Conservation (phyloP, 1,140 invertebrate species). For the Thalassaphorura encarpata region DNA sequence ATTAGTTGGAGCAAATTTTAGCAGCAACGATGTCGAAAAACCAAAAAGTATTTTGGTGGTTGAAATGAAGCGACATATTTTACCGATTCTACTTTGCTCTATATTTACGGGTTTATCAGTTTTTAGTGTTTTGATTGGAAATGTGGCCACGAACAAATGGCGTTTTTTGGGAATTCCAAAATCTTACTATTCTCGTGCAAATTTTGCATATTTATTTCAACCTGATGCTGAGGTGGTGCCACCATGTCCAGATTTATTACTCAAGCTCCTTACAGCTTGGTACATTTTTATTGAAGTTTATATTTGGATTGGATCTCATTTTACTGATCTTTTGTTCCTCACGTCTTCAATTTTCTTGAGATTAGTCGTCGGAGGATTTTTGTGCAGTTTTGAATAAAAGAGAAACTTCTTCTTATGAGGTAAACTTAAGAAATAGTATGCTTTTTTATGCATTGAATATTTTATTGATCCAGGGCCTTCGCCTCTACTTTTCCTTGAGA, state of each 20-base stretch:
- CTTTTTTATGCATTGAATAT: too few relatives aligned
- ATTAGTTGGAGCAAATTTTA: background rate
- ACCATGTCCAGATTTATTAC: background rate
- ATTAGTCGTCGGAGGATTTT: slow-evolving; percentile 1
- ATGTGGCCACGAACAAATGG: slow-evolving; percentile 8
- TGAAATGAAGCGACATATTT: background rate
- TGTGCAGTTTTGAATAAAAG: too few relatives aligned
- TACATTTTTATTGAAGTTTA: slow-evolving; percentile 9
- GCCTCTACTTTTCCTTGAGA: slow-evolving; percentile 2
- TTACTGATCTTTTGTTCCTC: slow-evolving; percentile 6
- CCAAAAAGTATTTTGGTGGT: background rate
- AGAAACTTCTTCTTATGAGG: too few relatives aligned
- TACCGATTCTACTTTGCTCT: background rate
- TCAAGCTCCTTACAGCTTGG: background rate
- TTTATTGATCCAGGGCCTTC: background rate
- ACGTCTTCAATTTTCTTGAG: background rate
- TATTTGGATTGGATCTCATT: slow-evolving; percentile 9
- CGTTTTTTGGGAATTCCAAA: background rate
- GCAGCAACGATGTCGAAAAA: background rate
- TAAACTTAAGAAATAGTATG: too few relatives aligned
- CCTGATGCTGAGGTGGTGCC: background rate
- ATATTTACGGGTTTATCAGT: slow-evolving; percentile 2
- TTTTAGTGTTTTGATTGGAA: background rate
- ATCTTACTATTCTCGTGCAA: slow-evolving; percentile 2
- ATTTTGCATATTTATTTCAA: slow-evolving; percentile 7